A percentile compares a stretch with the other conserved stretches of the same genome.
phyloP scores from a whole-genome alignment of 2,797 vertebrate genomes.

The Sebastes nivosus region DNA sequence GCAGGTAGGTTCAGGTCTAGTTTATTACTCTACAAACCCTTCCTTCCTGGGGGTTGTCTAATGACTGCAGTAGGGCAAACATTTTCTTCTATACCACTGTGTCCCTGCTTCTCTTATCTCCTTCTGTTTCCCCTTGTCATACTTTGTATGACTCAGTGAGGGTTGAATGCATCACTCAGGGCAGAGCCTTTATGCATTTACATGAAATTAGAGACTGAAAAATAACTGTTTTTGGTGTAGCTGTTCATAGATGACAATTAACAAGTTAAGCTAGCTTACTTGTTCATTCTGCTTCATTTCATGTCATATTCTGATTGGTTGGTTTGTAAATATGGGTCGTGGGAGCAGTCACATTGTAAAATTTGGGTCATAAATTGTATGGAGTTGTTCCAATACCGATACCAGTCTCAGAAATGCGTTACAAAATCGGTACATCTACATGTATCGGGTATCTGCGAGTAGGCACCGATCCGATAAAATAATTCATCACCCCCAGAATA shows the following conservation, averaged over 20 bases:
- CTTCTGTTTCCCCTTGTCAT: not conserved
- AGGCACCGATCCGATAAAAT: no score
- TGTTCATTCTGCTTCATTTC: not conserved
- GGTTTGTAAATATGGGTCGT: not conserved
- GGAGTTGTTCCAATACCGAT: no score
- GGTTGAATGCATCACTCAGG: not conserved
- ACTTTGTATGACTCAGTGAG: not conserved
- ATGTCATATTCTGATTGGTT: not conserved
- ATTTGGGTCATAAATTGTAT: not conserved
- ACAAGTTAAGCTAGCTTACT: not conserved
- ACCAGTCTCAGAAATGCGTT: no score
- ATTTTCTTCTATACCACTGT: not conserved
- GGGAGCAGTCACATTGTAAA: not conserved
- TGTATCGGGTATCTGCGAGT: no score
- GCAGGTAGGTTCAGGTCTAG: conserved; percentile 73
- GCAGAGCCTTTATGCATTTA: not conserved
- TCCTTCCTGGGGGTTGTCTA: not conserved
- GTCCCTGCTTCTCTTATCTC: not conserved
- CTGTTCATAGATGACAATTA: not conserved
- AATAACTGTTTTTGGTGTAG: not conserved
- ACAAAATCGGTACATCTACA: no score
- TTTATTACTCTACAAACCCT: not conserved
- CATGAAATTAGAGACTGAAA: not conserved
- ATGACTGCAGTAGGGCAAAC: not conserved
- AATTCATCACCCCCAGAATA: no score